These are phyloP conservation scores for Thaleichthys pacificus DNA, from an alignment of 2,797 vertebrate species.

Conservation along the genomic window DNA sequence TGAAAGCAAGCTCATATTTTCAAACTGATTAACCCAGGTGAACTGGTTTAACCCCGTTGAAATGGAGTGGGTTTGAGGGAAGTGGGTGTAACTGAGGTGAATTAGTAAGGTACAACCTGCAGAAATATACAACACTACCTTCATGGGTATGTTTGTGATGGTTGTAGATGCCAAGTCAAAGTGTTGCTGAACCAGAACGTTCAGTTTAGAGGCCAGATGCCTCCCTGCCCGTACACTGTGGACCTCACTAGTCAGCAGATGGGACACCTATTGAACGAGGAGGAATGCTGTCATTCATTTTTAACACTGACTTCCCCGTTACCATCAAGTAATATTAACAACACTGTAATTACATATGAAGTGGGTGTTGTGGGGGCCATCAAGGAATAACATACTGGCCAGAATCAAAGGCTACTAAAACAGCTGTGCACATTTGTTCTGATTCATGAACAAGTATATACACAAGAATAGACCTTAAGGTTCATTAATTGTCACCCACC, in stretches of 20 bases:
- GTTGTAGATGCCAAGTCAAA: slow-evolving; percentile 98
- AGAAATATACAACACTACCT: slow-evolving; percentile 75
- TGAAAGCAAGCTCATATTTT: background rate
- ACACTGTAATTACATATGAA: too few species aligned
- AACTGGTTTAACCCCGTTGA: too few species aligned
- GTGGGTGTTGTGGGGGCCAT: background rate
- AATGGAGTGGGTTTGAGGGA: too few species aligned
- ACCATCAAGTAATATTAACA: too few species aligned
- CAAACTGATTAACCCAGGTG: too few species aligned
- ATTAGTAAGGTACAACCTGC: background rate
- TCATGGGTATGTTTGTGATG: slow-evolving; percentile 99
- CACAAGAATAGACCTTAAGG: background rate
- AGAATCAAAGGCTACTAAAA: too few species aligned
- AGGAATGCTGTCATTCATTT: background rate
- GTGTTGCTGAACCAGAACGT: slow-evolving; percentile 95
- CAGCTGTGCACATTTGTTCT: background rate
- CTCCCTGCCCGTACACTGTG: slow-evolving; percentile 95
- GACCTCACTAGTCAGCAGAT: slow-evolving; percentile 94
- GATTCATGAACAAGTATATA: background rate
- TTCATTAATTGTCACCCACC: slow-evolving; percentile 60
- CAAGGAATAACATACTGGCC: too few species aligned
- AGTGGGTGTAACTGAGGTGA: background rate
- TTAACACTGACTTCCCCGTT: too few species aligned
- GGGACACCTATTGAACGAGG: slow-evolving; percentile 79
- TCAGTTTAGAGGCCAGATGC: slow-evolving; percentile 93